Evolutionary conservation across 2,797 vertebrate species (phyloP).

Genomic region (Cichlasoma orientale): DNA sequence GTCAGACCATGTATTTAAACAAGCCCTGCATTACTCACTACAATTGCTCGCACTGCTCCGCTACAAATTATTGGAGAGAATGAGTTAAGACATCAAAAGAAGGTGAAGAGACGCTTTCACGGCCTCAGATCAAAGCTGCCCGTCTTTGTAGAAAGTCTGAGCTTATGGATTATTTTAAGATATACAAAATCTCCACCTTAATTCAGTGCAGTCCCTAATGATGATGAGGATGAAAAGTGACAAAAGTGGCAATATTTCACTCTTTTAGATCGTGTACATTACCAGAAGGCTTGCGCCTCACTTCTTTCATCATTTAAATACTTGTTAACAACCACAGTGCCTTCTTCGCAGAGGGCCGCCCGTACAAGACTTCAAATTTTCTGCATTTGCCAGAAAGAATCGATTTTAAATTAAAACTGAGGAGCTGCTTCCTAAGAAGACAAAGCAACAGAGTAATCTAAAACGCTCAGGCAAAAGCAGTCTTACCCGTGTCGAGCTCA

Average conservation of each 20-base stretch:
- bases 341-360: neutral
- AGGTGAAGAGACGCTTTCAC: constrained; percentile 7
- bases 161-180: neutral
- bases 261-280: neutral
- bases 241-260: neutral
- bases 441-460: neutral
- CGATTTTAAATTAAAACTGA: constrained; percentile 5
- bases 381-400: constrained; percentile 5
- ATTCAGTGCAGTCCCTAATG: neutral
- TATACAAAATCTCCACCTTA: neutral
- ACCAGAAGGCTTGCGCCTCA: constrained; percentile 1
- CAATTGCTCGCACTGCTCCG: neutral
- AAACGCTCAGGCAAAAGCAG: constrained; percentile 1
- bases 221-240: neutral
- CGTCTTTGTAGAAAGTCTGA: neutral
- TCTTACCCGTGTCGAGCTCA: neutral
- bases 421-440: constrained; percentile 8
- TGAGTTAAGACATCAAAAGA: constrained; percentile 21
- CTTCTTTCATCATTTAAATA: constrained; percentile 15
- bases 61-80: constrained; percentile 10
- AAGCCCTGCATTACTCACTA: constrained; percentile 11
- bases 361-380: constrained; percentile 11
- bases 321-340: constrained; percentile 15
- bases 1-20: constrained; percentile 29
- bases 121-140: constrained; percentile 1